A percentile compares a stretch with the other conserved stretches of the same genome.
Evolutionary conservation across 2,113 vertebrate genomes (phyloP).

Genomic region (Pteruthius melanotis): DNA sequence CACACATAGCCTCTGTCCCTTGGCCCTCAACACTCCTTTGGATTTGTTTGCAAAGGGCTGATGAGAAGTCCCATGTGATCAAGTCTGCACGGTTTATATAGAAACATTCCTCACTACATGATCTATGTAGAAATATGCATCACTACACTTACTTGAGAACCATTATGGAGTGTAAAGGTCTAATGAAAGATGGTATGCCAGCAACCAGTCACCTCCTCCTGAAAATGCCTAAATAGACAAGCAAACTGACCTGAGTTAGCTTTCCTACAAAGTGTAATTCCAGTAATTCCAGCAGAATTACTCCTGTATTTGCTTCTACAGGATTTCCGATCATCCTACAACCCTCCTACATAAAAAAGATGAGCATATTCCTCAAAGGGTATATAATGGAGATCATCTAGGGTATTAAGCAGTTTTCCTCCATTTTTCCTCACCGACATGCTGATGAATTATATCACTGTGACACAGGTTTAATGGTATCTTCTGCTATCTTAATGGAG

Average conservation of each 20-base stretch:
- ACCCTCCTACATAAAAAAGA: not conserved
- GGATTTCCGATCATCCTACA: not conserved
- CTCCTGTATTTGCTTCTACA: not conserved
- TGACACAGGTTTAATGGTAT: not conserved
- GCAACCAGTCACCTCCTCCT: not conserved
- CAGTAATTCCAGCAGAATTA: not conserved
- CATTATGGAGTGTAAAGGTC: not conserved
- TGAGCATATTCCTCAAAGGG: not conserved
- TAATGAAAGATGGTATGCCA: not conserved
- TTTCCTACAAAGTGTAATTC: not conserved
- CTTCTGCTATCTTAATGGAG: not conserved
- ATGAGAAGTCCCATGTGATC: not conserved
- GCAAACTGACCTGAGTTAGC: not conserved
- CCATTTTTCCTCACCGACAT: not conserved
- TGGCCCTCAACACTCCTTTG: not conserved
- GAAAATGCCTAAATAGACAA: not conserved
- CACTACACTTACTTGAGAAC: not conserved
- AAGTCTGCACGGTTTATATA: not conserved
- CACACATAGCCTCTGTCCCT: not conserved
- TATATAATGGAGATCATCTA: not conserved
- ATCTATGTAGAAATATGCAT: not conserved
- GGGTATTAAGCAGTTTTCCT: not conserved
- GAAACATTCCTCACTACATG: not conserved
- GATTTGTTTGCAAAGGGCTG: not conserved
- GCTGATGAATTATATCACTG: not conserved